phyloP scores from a whole-genome alignment of 2,888 invertebrate species.

The Beris morrisii region DNA sequence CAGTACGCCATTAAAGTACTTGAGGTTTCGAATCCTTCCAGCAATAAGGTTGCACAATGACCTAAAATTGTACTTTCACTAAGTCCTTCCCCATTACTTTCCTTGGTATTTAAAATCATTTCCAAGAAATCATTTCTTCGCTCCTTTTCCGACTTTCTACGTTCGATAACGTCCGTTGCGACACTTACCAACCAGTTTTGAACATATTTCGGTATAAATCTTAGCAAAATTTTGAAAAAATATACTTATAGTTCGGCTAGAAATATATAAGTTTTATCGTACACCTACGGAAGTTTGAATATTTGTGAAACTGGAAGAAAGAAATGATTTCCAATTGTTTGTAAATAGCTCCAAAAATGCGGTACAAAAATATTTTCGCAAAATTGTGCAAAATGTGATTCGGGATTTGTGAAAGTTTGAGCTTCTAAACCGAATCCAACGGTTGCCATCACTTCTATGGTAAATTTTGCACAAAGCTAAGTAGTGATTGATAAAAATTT shows the following conservation, averaged over 20 bases:
- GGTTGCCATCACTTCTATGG: constrained; percentile 31
- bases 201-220: constrained; percentile 19
- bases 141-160: not conserved
- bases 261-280: too few species aligned
- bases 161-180: not conserved
- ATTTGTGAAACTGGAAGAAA: not conserved
- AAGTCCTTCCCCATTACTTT: constrained; percentile 5
- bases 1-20: constrained; percentile 35
- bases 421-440: constrained; percentile 35
- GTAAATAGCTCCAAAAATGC: constrained; percentile 23
- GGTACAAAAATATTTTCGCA: constrained; percentile 25
- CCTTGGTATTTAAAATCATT: constrained; percentile 24
- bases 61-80: constrained; percentile 22
- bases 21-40: constrained; percentile 38
- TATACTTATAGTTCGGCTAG: not conserved
- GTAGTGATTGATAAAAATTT: not conserved
- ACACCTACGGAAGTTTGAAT: not conserved
- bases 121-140: constrained; percentile 23
- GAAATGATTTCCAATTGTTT: constrained; percentile 2
- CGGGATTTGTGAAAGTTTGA: constrained; percentile 33
- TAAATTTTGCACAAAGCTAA: constrained; percentile 33
- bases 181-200: constrained; percentile 18
- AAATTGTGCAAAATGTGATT: constrained; percentile 25
- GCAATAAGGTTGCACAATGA: constrained; percentile 31
- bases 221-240: not conserved